phyloP scores from a whole-genome alignment of 2,113 vertebrate genomes.

The Catharus fuscescens region DNA sequence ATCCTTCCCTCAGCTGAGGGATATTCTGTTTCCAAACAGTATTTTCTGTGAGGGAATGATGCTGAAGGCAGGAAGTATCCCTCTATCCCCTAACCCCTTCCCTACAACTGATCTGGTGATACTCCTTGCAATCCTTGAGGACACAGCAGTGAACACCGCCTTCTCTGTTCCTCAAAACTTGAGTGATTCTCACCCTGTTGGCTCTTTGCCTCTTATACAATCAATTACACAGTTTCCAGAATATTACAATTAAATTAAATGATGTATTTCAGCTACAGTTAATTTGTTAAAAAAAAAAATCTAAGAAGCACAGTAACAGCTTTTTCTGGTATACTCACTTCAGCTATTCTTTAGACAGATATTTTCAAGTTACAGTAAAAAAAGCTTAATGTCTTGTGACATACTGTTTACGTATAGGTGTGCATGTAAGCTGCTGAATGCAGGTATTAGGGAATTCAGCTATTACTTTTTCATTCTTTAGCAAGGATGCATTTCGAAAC shows the following conservation, averaged over 20 bases:
- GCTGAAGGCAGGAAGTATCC: not conserved
- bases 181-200: not conserved
- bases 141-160: not conserved
- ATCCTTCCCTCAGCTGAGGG: not conserved
- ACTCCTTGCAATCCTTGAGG: not conserved
- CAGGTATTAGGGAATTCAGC: not conserved
- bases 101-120: not conserved
- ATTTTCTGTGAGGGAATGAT: not conserved
- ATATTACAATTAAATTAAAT: not conserved
- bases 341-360: not conserved
- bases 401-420: not conserved
- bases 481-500: not conserved
- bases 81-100: rapidly evolving
- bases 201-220: not conserved
- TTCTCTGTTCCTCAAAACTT: not conserved
- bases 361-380: not conserved
- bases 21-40: not conserved
- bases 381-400: not conserved
- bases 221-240: not conserved
- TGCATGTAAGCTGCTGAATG: not conserved
- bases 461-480: not conserved
- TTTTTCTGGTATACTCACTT: not conserved
- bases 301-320: not conserved
- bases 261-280: not conserved
- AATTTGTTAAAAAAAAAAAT: not conserved